These are phyloP conservation scores for Rhysida immarginata DNA, from an alignment of 1,140 invertebrate species.

Conservation along the genomic window DNA sequence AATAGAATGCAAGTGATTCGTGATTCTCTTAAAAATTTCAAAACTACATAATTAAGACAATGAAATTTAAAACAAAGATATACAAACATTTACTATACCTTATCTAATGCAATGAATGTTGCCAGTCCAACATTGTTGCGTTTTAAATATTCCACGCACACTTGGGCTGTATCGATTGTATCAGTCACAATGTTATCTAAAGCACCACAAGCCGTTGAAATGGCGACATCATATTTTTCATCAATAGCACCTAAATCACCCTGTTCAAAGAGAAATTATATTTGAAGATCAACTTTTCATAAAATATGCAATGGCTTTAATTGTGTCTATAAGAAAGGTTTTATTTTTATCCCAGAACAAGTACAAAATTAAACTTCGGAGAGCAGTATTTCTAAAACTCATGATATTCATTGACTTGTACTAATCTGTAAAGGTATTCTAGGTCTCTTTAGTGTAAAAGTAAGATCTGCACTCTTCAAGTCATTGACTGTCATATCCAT, in stretches of 20 bases:
- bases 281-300: background rate
- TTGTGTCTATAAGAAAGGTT: background rate
- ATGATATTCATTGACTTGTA: background rate
- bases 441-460: too few relatives aligned
- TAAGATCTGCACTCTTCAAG: too few relatives aligned
- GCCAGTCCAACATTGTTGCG: constrained; percentile 43
- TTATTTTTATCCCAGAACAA: background rate
- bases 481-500: too few relatives aligned
- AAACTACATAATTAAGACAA: too few relatives aligned
- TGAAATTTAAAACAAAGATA: background rate
- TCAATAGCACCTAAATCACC: constrained; percentile 94
- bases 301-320: background rate
- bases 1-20: too few relatives aligned
- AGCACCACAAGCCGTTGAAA: constrained; percentile 81
- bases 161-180: constrained; percentile 62
- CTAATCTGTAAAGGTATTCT: too few relatives aligned
- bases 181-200: constrained; percentile 90
- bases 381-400: background rate
- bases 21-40: too few relatives aligned
- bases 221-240: constrained; percentile 82
- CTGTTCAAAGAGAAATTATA: constrained; percentile 30
- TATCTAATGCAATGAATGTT: constrained; percentile 43
- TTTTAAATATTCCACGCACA: constrained; percentile 71
- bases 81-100: constrained; percentile 28
- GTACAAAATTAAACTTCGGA: too few relatives aligned